Base-by-base conservation (phyloP, 2,888 invertebrate genomes). In the Aethes cnicana region DNA sequence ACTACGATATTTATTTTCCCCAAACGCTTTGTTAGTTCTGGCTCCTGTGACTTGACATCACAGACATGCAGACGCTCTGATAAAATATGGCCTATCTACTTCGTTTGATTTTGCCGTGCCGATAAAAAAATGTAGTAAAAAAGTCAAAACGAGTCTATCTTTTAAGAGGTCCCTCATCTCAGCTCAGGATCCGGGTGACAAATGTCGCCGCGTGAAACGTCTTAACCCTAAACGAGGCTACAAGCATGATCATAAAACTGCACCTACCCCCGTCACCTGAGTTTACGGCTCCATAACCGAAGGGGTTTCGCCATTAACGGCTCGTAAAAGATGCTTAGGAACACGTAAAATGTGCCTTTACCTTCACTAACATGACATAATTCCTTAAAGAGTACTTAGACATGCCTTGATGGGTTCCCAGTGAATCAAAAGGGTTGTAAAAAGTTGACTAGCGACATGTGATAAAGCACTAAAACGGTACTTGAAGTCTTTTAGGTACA, bases 291-390 rank as follows among this genome's bases (percentile, higher is more conserved):
- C 54, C 54, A 54, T 64, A 64, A 67, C 68, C 59, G 64, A 68
- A 72, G 72, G 72, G 74, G 64, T 65, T 69, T 58, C 36, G 42
- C 55, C 72, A 76, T 81, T 78, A 81, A 72, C 74, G 59, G 68
- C 55, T 68, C 74, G 66, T 76, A 72, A 76, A 77, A 47, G 53
- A 49, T 44, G 46, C 54, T 55, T 56, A 56, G 47, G 37, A 54
- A 50, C 57, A 37, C 56, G 46, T 57, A 56, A 59, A 57, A 58
- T 54, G 53, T 53, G 21, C 56, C 39, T 46, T n/a, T 32, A 46
- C 33, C 43, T 46, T 32, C 25, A 52, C 44, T 52, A 46, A 52
- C 46, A 52, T 33, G 32, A 32, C 37, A 52, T 52, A 46, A 52
- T 52, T 52, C 32, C 39, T 39, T 46, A 26, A 44, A 39, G 50